Evolutionary conservation across 2,113 vertebrate species (phyloP).

Genomic region (Crocuta crocuta): DNA sequence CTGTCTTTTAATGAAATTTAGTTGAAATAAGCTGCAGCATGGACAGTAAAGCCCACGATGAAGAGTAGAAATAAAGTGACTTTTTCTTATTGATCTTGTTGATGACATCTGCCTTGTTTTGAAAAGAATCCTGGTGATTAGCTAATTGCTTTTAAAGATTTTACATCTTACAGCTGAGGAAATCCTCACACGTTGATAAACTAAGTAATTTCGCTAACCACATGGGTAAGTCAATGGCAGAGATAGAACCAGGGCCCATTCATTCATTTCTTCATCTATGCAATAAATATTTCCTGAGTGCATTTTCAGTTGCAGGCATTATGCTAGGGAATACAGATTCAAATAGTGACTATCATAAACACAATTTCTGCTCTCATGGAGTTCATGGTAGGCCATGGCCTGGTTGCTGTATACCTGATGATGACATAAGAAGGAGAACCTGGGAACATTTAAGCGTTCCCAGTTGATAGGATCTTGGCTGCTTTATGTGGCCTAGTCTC

Average conservation of each 20-base stretch:
- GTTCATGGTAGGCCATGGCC: not conserved
- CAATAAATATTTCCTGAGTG: not conserved
- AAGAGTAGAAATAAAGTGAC: not conserved
- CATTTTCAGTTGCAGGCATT: not conserved
- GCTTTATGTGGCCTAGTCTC: not conserved
- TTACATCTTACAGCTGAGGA: not conserved
- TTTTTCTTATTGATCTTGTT: not conserved
- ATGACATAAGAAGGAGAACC: not conserved
- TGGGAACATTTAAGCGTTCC: not conserved
- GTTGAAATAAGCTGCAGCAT: not conserved
- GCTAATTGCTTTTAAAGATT: not conserved
- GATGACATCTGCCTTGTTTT: not conserved
- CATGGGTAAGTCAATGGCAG: not conserved
- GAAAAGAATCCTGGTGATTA: not conserved
- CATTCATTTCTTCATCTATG: not conserved
- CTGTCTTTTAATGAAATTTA: not conserved
- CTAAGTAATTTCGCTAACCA: not conserved
- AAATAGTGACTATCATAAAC: not conserved
- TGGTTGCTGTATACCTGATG: not conserved
- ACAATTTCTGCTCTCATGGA: not conserved
- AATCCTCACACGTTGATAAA: not conserved
- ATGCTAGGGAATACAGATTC: not conserved
- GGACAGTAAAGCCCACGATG: not conserved
- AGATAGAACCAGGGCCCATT: not conserved
- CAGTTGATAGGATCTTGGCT: not conserved